Conservation (phyloP, 2,888 invertebrate genomes). For the Phania funesta region DNA sequence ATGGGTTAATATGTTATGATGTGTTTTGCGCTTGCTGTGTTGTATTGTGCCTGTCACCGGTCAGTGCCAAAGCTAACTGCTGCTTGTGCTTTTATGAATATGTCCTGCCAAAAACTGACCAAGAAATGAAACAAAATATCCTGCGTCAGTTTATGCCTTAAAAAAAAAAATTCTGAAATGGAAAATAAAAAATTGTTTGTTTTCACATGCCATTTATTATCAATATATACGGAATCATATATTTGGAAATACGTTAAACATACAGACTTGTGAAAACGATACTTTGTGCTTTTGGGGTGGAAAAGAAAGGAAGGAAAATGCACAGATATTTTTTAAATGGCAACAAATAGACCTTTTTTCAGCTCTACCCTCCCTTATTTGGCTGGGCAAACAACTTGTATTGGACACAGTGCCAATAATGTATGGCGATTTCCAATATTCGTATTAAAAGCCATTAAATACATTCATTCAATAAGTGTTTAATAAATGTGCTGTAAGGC, state of each 20-base stretch:
- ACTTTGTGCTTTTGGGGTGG: background rate
- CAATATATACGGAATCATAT: conserved; percentile 25
- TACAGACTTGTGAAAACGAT: background rate
- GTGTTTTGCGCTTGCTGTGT: background rate
- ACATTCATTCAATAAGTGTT: background rate
- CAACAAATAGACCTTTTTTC: background rate
- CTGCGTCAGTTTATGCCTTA: conserved; percentile 21
- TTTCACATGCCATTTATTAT: conserved; percentile 47
- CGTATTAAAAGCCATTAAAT: background rate
- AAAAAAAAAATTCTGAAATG: conserved; percentile 20
- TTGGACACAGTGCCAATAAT: conserved; percentile 6
- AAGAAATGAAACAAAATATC: conserved; percentile 38
- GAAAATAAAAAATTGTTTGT: background rate
- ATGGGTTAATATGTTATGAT: conserved; percentile 63
- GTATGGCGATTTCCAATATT: background rate
- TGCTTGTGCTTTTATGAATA: conserved; percentile 30
- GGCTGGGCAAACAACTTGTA: background rate
- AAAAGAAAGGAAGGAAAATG: background rate
- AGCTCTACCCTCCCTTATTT: background rate
- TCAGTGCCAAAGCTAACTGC: background rate
- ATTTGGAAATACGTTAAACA: conserved; percentile 22
- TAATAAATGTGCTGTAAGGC: background rate
- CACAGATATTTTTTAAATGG: conserved; percentile 15
- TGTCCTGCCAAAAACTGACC: conserved; percentile 52
- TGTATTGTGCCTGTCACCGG: background rate